Base-by-base conservation (phyloP, 2,888 invertebrate species). In the Campoplex capitator region DNA sequence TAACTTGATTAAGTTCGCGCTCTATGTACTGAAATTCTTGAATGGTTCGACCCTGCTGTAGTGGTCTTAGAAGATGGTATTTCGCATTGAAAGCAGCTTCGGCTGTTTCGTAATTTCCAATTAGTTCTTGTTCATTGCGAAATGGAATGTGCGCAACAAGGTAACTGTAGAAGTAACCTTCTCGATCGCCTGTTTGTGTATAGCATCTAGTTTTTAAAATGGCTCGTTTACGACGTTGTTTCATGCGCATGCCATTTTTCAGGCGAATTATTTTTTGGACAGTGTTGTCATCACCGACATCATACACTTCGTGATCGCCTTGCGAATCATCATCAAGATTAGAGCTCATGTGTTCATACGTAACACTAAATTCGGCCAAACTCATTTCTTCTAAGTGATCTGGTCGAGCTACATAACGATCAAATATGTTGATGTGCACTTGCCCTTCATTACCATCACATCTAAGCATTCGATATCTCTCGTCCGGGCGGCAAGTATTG, bases 391-490 rank as follows among this genome's bases (percentile, higher is more conserved):
- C 81, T 11, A 86, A 71, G 28, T 51, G 45, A 51, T 80, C 54
- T 16, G 83, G 88, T 28, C 86, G 62, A 6, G 56, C 23, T n/a
- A 62, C 62, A 51, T 88, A 88, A 9, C 83, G 68, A 80, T 88
- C 88, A 54, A 86, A 88, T n/a, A 86, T 82, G 75, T 88, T 88
- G 4, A 45, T 83, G 42, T 65, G 83, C 74, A 91, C 91, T 83
- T 85, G 67, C 35, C 71, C 84, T 68, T 45, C 79, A 38, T 90
- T 89, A 45, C 86, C 62, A 11, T 91, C 90, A 51, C 91, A 89
- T 82, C 91, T 38, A 38, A 93, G 68, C 51, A 94, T 86, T 79
- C 91, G 83, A 62, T 88, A 92, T 16, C 91, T 88, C 89, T 93
- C 83, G 0, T 89, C 79, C 3, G 91, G 92, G 11, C 56, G 90